Base-by-base conservation (phyloP, 2,888 invertebrate genomes). In the Lingula anatina region DNA sequence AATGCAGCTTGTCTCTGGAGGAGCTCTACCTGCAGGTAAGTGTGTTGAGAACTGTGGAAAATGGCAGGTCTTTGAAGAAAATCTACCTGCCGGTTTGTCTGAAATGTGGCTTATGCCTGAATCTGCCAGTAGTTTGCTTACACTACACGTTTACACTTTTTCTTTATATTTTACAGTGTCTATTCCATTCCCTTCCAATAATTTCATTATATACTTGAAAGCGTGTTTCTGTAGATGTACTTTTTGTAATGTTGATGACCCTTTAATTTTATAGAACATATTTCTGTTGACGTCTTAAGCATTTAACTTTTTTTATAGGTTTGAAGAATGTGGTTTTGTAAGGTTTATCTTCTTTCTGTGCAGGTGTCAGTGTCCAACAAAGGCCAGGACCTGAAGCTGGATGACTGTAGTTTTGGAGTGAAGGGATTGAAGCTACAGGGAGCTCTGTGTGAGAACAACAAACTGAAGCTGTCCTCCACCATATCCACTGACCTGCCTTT, bases 401-500 rank as follows among this genome's bases (percentile, higher is more conserved):
- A 82, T 61, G 75, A 78, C 31, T 75, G 77, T 64, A 71, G 77
- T 53, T 81, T 81, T 66, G 75, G 75, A 47, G 71, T 80, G 21
- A 75, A 71, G 44, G 80, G 96, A 1, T 82, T 99, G 55, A 94
- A 94, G 80, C 81, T 99, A 58, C 95, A 97, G 81, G 99, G 99
- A 47, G 97, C 97, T 28, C 88, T 90, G 55, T 93, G 94, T 70
- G 86, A 88, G 71, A 88, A 88, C 73, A 93, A 94, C 59, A 87
- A 90, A 57, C 82, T 99, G 47, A 82, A 90, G 53, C 81, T 99
- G 57, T 90, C 94, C 21, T 90, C 93, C 41, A 91, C 92, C 52
- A 96, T 99, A 59, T 90, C 93, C 85, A 90, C 90, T 60, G 95
- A 96, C 75, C 80, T 97, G 60, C 90, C 92, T 1, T 83, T 90